These are phyloP conservation scores for Falco cherrug DNA, from an alignment of 2,797 vertebrate genomes.

Conservation along the genomic window DNA sequence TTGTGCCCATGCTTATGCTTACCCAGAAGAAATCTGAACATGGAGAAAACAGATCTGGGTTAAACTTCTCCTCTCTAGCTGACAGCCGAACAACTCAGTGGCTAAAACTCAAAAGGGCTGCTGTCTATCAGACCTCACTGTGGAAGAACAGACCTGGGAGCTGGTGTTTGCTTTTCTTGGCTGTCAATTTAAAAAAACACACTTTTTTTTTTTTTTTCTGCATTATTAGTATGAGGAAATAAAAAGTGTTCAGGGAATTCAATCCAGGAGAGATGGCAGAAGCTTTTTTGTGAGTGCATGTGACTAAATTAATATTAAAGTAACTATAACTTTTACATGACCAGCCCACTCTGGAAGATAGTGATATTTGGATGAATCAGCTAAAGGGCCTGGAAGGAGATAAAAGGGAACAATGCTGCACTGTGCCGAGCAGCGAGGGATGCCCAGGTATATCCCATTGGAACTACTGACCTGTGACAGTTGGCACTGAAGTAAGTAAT, in stretches of 20 bases:
- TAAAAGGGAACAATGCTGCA: not conserved
- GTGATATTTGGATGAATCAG: not conserved
- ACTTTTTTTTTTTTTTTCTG: not conserved
- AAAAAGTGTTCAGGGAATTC: not conserved
- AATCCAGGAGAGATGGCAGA: not conserved
- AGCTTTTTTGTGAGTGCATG: not conserved
- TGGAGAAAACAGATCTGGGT: not conserved
- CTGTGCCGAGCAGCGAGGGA: not conserved
- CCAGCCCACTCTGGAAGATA: not conserved
- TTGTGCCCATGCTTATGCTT: not conserved
- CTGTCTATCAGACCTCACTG: not conserved
- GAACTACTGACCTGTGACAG: not conserved
- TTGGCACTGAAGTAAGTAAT: not conserved
- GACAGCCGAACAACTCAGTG: not conserved
- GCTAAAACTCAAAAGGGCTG: not conserved
- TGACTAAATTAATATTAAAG: not conserved
- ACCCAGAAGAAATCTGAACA: not conserved
- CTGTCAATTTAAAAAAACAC: not conserved
- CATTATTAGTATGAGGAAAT: not conserved
- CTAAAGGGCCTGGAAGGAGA: not conserved
- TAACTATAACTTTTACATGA: not conserved
- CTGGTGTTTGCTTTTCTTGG: not conserved
- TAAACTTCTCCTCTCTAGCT: not conserved
- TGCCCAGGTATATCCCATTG: not conserved
- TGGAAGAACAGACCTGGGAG: not conserved